Conservation (phyloP, 2,113 vertebrate species). For the Vulpes lagopus region DNA sequence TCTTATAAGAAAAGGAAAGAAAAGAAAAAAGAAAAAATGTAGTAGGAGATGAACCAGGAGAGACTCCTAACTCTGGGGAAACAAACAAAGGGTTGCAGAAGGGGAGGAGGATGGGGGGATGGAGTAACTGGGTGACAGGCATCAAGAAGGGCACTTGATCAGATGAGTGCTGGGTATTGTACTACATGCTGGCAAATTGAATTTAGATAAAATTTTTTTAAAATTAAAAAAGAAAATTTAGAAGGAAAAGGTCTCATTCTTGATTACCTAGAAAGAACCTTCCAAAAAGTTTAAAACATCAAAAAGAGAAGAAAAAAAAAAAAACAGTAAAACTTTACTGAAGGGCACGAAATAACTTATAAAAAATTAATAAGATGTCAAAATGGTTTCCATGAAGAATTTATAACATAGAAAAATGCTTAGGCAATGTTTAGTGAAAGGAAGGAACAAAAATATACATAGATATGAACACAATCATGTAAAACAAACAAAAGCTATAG, state of each 20-base stretch:
- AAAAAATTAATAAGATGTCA: conserved; percentile 54
- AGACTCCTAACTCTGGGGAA: too few relatives aligned
- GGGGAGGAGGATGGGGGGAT: too few relatives aligned
- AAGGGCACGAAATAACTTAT: conserved; percentile 63
- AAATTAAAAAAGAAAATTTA: background rate
- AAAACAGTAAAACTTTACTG: background rate
- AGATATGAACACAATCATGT: background rate
- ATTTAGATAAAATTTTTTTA: too few relatives aligned
- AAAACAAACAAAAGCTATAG: background rate
- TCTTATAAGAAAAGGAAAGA: too few relatives aligned
- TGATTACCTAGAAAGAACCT: background rate
- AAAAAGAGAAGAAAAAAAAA: background rate
- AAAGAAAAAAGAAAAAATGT: too few relatives aligned
- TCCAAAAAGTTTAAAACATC: background rate
- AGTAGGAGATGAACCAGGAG: too few relatives aligned
- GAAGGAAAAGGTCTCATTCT: conserved; percentile 5
- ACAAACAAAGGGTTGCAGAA: too few relatives aligned
- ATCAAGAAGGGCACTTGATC: too few relatives aligned
- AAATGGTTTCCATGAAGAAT: conserved; percentile 64
- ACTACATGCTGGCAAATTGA: too few relatives aligned
- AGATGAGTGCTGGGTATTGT: too few relatives aligned
- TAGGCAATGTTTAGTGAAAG: background rate
- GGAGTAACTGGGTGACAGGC: too few relatives aligned
- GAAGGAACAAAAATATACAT: background rate
- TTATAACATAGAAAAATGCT: conserved; percentile 37